Evolutionary conservation across 2,888 invertebrate genomes (phyloP).

Genomic region (Cryptus armator): DNA sequence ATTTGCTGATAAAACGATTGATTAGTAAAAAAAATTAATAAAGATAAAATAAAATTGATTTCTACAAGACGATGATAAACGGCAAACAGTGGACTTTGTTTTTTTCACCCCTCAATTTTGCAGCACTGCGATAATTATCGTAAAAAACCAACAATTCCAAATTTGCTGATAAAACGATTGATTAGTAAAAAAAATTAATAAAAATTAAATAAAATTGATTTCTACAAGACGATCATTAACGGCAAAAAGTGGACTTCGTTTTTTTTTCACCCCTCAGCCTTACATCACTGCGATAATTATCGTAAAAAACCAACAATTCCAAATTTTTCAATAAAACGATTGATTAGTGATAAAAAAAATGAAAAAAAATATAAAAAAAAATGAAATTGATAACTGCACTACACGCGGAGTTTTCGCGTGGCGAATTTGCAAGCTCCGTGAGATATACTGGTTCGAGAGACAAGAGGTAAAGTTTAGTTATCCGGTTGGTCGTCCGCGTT

Average conservation of each 20-base stretch:
- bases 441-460: slow-evolving; percentile 22
- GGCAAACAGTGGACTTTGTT: no score
- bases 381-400: neutral
- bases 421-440: slow-evolving; percentile 4
- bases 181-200: neutral
- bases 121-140: neutral
- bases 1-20: neutral
- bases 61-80: no score
- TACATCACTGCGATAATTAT: neutral
- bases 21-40: neutral
- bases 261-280: neutral
- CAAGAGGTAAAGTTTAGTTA: slow-evolving; percentile 36
- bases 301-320: neutral
- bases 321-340: slow-evolving; percentile 1
- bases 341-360: neutral
- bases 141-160: neutral
- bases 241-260: no score
- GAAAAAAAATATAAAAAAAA: no score
- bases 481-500: slow-evolving; percentile 19
- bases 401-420: neutral
- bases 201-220: no score
- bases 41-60: no score
- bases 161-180: neutral
- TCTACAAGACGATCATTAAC: no score
- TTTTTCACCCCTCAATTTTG: neutral